phyloP scores from a whole-genome alignment of 2,113 vertebrate species.

The Vanacampus margaritifer region DNA sequence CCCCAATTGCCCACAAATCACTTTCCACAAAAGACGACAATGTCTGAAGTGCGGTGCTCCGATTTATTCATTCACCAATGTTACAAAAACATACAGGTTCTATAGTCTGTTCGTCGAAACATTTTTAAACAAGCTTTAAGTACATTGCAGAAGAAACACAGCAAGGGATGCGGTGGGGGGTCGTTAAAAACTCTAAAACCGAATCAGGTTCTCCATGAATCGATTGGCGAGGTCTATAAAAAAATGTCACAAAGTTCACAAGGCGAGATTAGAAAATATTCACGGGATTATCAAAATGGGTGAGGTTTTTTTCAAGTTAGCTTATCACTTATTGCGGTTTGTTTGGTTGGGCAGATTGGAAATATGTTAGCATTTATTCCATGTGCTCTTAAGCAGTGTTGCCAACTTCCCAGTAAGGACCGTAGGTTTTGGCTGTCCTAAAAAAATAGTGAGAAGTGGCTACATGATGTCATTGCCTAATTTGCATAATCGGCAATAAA shows the following conservation, averaged over 20 bases:
- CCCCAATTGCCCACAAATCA: background rate
- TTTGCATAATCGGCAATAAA: no score
- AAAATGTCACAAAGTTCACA: background rate
- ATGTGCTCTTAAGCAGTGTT: background rate
- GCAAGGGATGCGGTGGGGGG: background rate
- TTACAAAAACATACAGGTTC: slow-evolving; percentile 75
- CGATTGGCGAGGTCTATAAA: background rate
- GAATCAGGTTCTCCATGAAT: background rate
- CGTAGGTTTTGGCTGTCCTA: no score
- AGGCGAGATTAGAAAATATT: background rate
- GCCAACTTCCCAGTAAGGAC: no score
- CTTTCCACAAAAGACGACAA: background rate
- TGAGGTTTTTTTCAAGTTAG: background rate
- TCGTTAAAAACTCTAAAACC: background rate
- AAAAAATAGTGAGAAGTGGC: no score
- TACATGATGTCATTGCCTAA: no score
- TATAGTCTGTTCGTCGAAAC: slow-evolving; percentile 37
- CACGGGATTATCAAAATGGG: background rate
- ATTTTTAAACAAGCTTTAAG: background rate
- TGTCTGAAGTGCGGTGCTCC: slow-evolving; percentile 31
- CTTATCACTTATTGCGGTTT: background rate
- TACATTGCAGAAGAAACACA: background rate
- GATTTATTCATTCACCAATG: slow-evolving; percentile 72
- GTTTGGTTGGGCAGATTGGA: background rate
- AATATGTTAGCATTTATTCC: background rate